Base-by-base conservation (phyloP, 1,140 invertebrate species). In the Ganaspis sp. region DNA sequence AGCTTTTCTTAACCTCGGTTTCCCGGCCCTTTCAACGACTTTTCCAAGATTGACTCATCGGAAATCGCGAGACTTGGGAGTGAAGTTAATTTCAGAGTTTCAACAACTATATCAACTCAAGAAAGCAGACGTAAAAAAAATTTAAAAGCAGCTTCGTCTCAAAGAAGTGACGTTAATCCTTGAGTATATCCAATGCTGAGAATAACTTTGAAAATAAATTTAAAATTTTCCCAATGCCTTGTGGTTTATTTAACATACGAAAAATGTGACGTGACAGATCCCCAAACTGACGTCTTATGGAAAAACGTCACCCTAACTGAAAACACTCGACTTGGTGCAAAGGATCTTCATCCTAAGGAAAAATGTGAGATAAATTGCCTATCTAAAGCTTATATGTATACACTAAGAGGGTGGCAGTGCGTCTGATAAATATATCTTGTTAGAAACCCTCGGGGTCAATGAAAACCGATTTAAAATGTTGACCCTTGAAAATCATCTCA, bases 51-150 rank as follows among this genome's bases (percentile, higher is more conserved):
- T 70, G 19, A 42, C 58, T 75, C 42, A n/a, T 40, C 42, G 34
- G 40, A 70, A 75, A 69, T 49, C 73, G 58, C 34, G 29, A 69
- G 19, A 17, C 64, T 70, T 49, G 64, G 42, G 42, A 45, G 29
- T 70, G 12, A 70, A 75, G 64, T 75, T 75, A 64, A 74, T 69
- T 74, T 29, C 58, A 74, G 69, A 49, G 34, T 49, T 49, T n/a
- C 12, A 23, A 19, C 9, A 72, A 21, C 15, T 72, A 40, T 69
- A 54, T 23, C 58, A 49, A 78, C 53, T 72, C 12, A 69, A 72
- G 19, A 53, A 49, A 70, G 15, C 54, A 73, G 58, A n/a, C 29
- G 11, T 64, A 69, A 11, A 26, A 40, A 74, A 74, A 69, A 53
- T 53, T 49, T 53, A 53, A 12, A 73, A 26, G 53, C 0, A 4